Evolutionary conservation across 2,113 vertebrate genomes (phyloP), one percentile per base, ranked within the genome.

Genomic region (Gallinago paraguaiae): DNA sequence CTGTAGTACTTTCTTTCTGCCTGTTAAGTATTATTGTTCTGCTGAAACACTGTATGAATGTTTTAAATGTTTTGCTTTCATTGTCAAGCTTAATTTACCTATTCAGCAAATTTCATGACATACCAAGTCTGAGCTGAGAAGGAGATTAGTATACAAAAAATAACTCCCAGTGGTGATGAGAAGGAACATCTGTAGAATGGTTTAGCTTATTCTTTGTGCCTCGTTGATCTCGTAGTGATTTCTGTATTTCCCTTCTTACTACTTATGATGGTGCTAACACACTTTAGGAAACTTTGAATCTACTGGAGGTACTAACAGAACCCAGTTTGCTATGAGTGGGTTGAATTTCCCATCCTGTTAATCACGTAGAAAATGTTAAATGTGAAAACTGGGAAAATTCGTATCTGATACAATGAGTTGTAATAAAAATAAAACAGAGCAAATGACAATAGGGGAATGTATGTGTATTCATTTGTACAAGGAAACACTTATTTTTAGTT

Each of bases 1-100:
- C 76, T 71, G 9, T 68, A 37, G 48, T 76, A 37, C 53, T 82
- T 90, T 78, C 53, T 91, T 93, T 93, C 75, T 95, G 90, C 76
- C 45, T 91, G 0, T 86, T 88, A 81, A 37, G 46, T 74, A 17
- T 33, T 70, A 60, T 81, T 94, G 79, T 96, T 90, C 76, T 78
- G 11, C 17, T 51, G 37, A 57, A 95, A 93, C 71, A 71, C 68
- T 71, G n/a, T 92, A 81, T 81, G 71, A 67, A 48, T 93, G 41
- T 61, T 90, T 37, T 28, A 80, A 87, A 83, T 77, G 56, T 93
- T 90, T 80, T 75, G 9, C 51, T 86, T 95, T 90, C 65, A 25
- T 53, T 78, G 77, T 72, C 57, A 69, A n/a, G 57, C 63, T 65
- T 85, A 53, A 68, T 84, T 87, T 92, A 71, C 54, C 56, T 63